These are phyloP conservation scores for Anas platyrhynchos DNA, from an alignment of 2,113 vertebrate genomes.

Conservation along the genomic window DNA sequence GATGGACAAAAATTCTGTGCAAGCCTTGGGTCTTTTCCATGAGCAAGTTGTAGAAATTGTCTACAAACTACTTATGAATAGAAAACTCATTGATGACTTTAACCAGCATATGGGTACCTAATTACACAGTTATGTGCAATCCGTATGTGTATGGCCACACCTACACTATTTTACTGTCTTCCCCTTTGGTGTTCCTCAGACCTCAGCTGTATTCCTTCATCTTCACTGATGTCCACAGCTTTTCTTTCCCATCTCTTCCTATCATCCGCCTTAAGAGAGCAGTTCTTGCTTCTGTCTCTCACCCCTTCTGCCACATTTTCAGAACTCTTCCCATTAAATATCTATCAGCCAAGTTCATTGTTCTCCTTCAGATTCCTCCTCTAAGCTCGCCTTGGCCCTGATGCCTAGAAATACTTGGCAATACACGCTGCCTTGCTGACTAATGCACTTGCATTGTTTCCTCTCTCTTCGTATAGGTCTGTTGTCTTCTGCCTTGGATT, in stretches of 20 bases:
- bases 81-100: background rate
- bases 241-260: background rate
- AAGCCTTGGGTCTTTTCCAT: background rate
- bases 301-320: background rate
- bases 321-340: background rate
- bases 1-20: background rate
- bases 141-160: background rate
- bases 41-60: background rate
- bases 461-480: background rate
- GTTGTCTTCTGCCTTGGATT: background rate
- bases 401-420: constrained; percentile 50
- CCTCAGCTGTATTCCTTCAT: background rate
- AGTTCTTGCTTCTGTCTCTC: background rate
- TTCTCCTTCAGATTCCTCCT: constrained; percentile 18
- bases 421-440: background rate
- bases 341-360: background rate
- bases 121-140: background rate
- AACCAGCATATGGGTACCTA: background rate
- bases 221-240: background rate
- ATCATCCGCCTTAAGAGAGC: background rate
- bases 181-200: background rate
- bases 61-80: background rate
- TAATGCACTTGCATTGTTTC: background rate
- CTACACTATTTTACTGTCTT: background rate
- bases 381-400: constrained; percentile 3